These are phyloP conservation scores for Carposina sasakii DNA, from an alignment of 1,140 invertebrate genomes.

Conservation along the genomic window DNA sequence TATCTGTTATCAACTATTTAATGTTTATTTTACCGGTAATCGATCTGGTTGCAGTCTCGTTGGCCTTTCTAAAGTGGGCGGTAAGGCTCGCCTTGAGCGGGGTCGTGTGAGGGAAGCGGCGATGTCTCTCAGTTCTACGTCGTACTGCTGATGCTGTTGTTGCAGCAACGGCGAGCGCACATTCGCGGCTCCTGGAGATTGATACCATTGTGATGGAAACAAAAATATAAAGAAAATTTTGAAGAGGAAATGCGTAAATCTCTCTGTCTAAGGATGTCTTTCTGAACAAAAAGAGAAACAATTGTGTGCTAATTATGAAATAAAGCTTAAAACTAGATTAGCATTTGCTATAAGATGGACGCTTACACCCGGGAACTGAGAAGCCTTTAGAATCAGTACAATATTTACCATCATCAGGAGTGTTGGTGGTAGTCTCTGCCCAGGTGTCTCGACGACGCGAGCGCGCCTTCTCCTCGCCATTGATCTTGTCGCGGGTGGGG, in stretches of 20 bases:
- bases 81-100: constrained; percentile 65
- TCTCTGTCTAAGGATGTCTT: no score
- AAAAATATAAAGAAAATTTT: no score
- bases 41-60: constrained; percentile 63
- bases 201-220: no score
- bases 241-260: no score
- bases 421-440: constrained; percentile 79
- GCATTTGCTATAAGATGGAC: no score
- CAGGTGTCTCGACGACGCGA: constrained; percentile 65
- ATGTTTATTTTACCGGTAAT: constrained; percentile 69
- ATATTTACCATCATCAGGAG: constrained; percentile 41
- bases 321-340: no score
- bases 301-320: no score
- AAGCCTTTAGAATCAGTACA: no score
- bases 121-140: constrained; percentile 81
- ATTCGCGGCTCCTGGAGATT: constrained; percentile 29
- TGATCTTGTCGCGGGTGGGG: constrained; percentile 81
- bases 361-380: no score
- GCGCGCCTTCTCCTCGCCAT: constrained; percentile 80
- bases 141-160: constrained; percentile 75
- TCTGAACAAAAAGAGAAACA: no score
- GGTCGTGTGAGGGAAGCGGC: constrained; percentile 80
- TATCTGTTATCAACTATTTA: no score
- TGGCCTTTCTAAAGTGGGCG: constrained; percentile 50
- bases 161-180: constrained; percentile 58